A percentile compares a stretch with the other conserved stretches of the same genome.
Evolutionary conservation across 2,888 invertebrate species (phyloP).

Genomic region (Agapostemon virescens): DNA sequence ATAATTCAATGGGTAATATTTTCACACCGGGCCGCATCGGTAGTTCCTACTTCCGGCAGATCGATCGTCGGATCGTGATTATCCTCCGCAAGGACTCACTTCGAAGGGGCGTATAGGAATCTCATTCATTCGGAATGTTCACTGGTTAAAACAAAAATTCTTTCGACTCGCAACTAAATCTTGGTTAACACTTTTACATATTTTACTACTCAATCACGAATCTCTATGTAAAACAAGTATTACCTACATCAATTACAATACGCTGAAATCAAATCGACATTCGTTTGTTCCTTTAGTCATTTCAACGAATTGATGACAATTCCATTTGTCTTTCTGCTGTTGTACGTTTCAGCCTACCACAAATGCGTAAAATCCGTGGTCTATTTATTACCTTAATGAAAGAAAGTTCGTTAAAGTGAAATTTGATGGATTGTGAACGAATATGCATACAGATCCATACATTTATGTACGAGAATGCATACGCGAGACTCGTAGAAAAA

Average conservation of each 20-base stretch:
- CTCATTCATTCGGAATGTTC: neutral
- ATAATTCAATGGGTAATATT: slow-evolving; percentile 56
- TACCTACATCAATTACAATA: no score
- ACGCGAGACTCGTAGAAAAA: neutral
- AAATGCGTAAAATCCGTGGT: no score
- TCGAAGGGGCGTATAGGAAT: slow-evolving; percentile 45
- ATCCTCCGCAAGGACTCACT: slow-evolving; percentile 45
- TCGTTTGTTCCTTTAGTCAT: no score
- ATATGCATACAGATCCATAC: neutral
- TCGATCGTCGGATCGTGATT: slow-evolving; percentile 30
- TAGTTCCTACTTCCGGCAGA: slow-evolving; percentile 66
- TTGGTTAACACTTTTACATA: neutral
- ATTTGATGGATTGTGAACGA: neutral
- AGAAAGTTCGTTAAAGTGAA: neutral
- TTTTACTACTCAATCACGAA: no score
- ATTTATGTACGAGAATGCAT: neutral
- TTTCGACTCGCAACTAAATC: neutral
- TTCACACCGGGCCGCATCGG: slow-evolving; percentile 6
- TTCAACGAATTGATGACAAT: no score
- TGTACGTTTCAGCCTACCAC: no score
- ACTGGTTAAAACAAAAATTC: neutral
- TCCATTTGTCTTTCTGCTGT: no score
- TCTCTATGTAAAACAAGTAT: no score
- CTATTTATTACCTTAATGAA: neutral
- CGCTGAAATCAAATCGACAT: no score